Conservation (phyloP, 2,888 invertebrate species). For the Pollenia angustigena region DNA sequence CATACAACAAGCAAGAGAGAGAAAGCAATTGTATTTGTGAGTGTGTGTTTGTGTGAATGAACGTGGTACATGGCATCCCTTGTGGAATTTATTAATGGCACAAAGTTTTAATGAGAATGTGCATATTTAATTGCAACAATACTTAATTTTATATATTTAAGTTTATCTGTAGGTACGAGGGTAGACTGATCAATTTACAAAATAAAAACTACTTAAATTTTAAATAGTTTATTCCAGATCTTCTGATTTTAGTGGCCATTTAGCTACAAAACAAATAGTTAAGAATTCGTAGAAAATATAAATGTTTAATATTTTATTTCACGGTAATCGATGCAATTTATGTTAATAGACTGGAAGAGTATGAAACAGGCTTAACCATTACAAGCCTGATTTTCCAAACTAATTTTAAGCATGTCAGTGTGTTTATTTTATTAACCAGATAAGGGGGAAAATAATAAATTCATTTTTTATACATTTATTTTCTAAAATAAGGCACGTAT, state of each 20-base stretch:
- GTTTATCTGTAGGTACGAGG: background rate
- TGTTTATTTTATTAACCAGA: no score
- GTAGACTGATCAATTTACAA: background rate
- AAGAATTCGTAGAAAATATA: no score
- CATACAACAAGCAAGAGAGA: constrained; percentile 6
- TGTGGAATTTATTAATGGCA: constrained; percentile 74
- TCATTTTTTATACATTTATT: no score
- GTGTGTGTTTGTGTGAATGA: constrained; percentile 42
- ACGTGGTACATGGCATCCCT: constrained; percentile 68
- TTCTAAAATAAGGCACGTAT: no score
- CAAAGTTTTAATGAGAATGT: constrained; percentile 76
- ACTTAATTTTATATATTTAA: constrained; percentile 66
- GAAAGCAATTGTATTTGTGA: background rate
- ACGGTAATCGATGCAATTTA: no score
- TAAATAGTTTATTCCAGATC: background rate
- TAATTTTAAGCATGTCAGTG: no score
- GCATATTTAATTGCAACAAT: constrained; percentile 75
- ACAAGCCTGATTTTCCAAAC: no score
- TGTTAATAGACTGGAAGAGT: no score
- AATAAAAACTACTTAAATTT: background rate
- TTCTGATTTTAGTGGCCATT: background rate
- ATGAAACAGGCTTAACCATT: no score
- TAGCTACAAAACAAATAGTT: no score
- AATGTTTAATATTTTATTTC: no score
- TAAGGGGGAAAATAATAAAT: no score